Evolutionary conservation across 2,888 invertebrate species (phyloP).

Genomic region (Entomobrya multifasciata): DNA sequence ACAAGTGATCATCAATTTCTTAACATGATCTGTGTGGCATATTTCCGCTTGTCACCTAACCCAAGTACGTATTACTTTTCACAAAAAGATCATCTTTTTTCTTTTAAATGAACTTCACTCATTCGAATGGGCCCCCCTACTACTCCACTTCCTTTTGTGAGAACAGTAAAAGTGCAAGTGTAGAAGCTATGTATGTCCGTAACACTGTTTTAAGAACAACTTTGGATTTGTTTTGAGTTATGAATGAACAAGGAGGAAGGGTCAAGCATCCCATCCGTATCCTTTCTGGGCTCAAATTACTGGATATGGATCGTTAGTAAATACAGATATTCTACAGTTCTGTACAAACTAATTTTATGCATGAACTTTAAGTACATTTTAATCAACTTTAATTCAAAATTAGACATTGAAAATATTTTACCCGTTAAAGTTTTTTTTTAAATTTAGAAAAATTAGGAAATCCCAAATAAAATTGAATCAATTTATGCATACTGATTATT

Average conservation of each 20-base stretch:
- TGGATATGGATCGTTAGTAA: conserved; percentile 75
- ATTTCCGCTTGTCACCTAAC: conserved; percentile 37
- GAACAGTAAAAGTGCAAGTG: too few species aligned
- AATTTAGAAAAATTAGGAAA: too few species aligned
- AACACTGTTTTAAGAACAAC: conserved; percentile 43
- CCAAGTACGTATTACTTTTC: neutral
- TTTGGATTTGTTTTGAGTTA: conserved; percentile 44
- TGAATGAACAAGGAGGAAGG: conserved; percentile 63
- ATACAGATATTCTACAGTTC: neutral
- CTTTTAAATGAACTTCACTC: neutral
- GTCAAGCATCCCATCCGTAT: conserved; percentile 77
- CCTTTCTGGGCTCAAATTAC: conserved; percentile 70
- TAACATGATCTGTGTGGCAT: conserved; percentile 56
- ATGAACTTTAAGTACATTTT: too few species aligned
- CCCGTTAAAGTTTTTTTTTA: too few species aligned
- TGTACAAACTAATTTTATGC: too few species aligned
- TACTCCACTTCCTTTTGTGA: neutral
- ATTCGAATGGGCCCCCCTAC: neutral
- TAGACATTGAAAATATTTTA: too few species aligned
- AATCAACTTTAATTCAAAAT: too few species aligned
- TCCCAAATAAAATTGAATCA: too few species aligned
- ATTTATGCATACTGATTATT: too few species aligned
- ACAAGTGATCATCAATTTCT: neutral
- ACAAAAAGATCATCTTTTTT: neutral
- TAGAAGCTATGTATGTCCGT: neutral